Evolutionary conservation across 2,888 invertebrate species (phyloP), one percentile per base, ranked within the genome.

Genomic region (Caenorhabditis sp.): DNA sequence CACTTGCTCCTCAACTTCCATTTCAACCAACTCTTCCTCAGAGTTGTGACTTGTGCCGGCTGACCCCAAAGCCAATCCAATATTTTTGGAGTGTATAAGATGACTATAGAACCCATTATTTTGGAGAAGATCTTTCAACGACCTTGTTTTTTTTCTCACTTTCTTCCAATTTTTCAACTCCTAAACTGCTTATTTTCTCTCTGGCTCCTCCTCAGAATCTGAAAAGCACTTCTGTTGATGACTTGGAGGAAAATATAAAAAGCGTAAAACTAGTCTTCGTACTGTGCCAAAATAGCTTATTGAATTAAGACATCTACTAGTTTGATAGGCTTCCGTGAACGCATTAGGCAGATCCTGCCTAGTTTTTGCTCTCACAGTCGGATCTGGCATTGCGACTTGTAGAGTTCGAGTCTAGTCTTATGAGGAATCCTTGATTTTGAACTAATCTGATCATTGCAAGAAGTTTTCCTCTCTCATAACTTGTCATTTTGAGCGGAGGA

Each of bases 81-180:
- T 68, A 38, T 26, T 41, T n/a, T 54, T 24, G 38, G 49, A 26
- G 47, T 19, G 51, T 26, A 51, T 54, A 73, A 73, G 64, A 58
- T 70, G 58, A 56, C 51, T 26, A 61, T 49, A 49, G 49, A 35
- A 22, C 58, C 56, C 66, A 75, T 75, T 58, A 74, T 64, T 74
- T 74, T 56, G 74, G 64, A 75, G 74, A 75, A 64, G 1, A 14
- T 6, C 66, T 47, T 47, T 41, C 64, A 76, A 76, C 68, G 76
- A 76, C 59, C 68, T 76, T 76, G 76, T 76, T 76, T 68, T 76
- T 31, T 49, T 49, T 47, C 26, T 31, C 49, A 10, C 26, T 28
- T 44, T 58, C 56, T 38, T 31, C 44, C 10, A n/a, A 16, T 54
- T 22, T 47, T 56, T 24, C 54, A 28, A 22, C 19, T 19, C 19